These are phyloP conservation scores for Enteromius treurensis DNA, from an alignment of 2,797 vertebrate species.

Conservation along the genomic window DNA sequence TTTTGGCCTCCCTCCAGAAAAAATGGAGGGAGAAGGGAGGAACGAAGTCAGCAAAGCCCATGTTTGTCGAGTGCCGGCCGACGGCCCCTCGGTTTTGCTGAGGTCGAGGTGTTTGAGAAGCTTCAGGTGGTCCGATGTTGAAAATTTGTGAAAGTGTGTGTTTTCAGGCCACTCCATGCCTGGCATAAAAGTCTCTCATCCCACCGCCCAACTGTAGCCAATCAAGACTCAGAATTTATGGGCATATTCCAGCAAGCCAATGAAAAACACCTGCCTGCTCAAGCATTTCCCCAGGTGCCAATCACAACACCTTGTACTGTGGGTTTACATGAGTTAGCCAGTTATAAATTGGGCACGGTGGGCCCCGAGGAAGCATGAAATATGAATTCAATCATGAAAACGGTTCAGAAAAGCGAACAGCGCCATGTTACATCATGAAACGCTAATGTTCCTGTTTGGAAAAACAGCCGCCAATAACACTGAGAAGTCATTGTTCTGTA, in stretches of 20 bases:
- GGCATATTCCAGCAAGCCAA: slow-evolving; percentile 71
- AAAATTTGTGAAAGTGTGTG: slow-evolving; percentile 22
- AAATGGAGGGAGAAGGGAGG: slow-evolving; percentile 68
- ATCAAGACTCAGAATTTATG: slow-evolving; percentile 65
- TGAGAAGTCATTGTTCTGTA: slow-evolving; percentile 49
- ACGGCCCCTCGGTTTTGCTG: slow-evolving; percentile 50
- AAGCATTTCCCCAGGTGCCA: slow-evolving; percentile 66
- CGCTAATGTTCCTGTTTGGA: slow-evolving; percentile 44
- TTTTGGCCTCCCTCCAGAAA: slow-evolving; percentile 75
- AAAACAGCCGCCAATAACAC: slow-evolving; percentile 38
- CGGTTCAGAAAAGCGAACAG: slow-evolving; percentile 61
- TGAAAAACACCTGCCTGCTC: slow-evolving; percentile 74
- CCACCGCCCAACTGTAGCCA: slow-evolving; percentile 63
- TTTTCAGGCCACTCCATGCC: slow-evolving; percentile 47
- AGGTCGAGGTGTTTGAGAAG: slow-evolving; percentile 39
- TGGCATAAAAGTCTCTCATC: slow-evolving; percentile 63
- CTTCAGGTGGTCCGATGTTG: slow-evolving; percentile 48
- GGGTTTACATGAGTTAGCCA: slow-evolving; percentile 69
- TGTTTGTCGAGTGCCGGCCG: slow-evolving; percentile 74
- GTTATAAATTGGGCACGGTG: slow-evolving; percentile 67
- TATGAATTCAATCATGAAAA: slow-evolving; percentile 63
- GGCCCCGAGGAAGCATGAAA: slow-evolving; percentile 63
- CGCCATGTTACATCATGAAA: slow-evolving; percentile 65
- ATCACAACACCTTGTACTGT: slow-evolving; percentile 75
- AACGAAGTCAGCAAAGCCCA: slow-evolving; percentile 72